phyloP scores from a whole-genome alignment of 2,888 invertebrate species.

The Schizotus pectinicornis region DNA sequence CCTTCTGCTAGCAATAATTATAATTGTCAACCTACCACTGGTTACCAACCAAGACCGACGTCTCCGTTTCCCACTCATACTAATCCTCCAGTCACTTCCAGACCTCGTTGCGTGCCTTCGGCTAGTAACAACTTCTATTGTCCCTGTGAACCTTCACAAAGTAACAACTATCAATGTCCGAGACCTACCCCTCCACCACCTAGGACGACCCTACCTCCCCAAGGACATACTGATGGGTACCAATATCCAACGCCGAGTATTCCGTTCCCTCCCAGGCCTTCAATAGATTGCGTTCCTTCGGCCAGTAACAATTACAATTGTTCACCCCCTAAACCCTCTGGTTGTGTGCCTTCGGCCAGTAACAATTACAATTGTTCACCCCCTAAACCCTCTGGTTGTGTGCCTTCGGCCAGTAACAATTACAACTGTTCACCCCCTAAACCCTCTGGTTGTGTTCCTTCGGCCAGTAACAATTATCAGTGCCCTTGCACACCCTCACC shows the following conservation, averaged over 20 bases:
- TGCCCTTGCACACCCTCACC: slow-evolving; percentile 4
- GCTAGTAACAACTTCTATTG: slow-evolving; percentile 26
- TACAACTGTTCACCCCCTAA: background rate
- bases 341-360: background rate
- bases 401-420: background rate
- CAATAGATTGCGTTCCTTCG: background rate
- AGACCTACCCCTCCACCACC: slow-evolving; percentile 26
- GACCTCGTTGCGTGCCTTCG: slow-evolving; percentile 22
- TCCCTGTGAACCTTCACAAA: slow-evolving; percentile 18
- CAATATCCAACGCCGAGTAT: slow-evolving; percentile 27
- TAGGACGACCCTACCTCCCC: slow-evolving; percentile 30
- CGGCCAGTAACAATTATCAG: background rate
- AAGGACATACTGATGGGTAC: slow-evolving; percentile 12
- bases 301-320: slow-evolving; percentile 6
- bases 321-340: background rate
- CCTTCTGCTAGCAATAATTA: background rate
- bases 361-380: slow-evolving; percentile 1
- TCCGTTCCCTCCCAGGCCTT: slow-evolving; percentile 7
- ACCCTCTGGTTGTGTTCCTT: slow-evolving; percentile 2
- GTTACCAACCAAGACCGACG: slow-evolving; percentile 12
- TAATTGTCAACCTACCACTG: slow-evolving; percentile 5
- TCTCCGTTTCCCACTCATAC: background rate
- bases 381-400: too few relatives aligned
- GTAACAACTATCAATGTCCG: slow-evolving; percentile 25
- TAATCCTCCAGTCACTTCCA: slow-evolving; percentile 7